phyloP scores from a whole-genome alignment of 2,888 invertebrate genomes.

The Dryobotodes eremita region DNA sequence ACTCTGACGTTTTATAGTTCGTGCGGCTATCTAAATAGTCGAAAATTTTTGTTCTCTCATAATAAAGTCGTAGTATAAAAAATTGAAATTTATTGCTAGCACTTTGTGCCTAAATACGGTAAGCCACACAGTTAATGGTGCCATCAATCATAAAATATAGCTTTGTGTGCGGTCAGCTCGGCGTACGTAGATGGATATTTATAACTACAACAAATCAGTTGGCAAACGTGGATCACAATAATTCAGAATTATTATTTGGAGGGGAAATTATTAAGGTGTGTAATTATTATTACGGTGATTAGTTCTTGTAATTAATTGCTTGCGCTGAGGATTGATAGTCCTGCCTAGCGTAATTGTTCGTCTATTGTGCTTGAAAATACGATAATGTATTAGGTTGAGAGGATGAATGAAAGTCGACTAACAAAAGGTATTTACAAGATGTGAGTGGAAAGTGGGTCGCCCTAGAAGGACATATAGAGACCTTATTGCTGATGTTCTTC shows the following conservation, averaged over 20 bases:
- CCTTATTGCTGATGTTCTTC: no score
- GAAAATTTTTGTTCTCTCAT: constrained; percentile 42
- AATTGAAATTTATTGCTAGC: constrained; percentile 72
- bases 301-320: constrained; percentile 55
- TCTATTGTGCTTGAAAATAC: constrained; percentile 35
- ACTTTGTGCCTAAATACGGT: constrained; percentile 70
- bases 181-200: constrained; percentile 72
- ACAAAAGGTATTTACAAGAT: no score
- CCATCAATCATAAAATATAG: constrained; percentile 74
- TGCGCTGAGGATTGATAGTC: constrained; percentile 59
- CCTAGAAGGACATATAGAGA: no score
- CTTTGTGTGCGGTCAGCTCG: constrained; percentile 72
- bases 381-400: constrained; percentile 10
- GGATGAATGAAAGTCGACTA: no score
- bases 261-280: constrained; percentile 64
- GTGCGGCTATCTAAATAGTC: constrained; percentile 67
- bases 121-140: constrained; percentile 69
- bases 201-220: constrained; percentile 73
- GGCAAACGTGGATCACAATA: constrained; percentile 64
- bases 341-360: constrained; percentile 38
- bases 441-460: no score
- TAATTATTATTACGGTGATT: constrained; percentile 64
- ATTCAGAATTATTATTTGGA: constrained; percentile 66
- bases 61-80: constrained; percentile 64
- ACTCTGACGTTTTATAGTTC: constrained; percentile 67